Evolutionary conservation across 2,888 invertebrate species (phyloP).

Genomic region (Microplitis manilae): DNA sequence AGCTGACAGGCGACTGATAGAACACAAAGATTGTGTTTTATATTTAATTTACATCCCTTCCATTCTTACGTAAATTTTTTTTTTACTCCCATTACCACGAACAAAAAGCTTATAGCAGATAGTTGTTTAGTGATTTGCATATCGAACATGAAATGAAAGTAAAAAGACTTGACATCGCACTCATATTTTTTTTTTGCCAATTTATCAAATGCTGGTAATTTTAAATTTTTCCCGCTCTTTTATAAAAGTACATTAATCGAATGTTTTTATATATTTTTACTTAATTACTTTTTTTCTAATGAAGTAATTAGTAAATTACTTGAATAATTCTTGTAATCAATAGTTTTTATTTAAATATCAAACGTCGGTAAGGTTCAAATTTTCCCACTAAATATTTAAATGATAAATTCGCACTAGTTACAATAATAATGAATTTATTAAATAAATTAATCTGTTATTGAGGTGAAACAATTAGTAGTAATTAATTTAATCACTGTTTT

Average conservation of each 20-base stretch:
- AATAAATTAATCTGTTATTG: too few relatives aligned
- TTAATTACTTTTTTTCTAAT: too few relatives aligned
- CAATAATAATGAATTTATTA: too few relatives aligned
- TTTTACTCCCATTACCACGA: neutral
- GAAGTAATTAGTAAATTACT: too few relatives aligned
- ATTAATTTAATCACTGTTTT: too few relatives aligned
- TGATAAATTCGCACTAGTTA: neutral
- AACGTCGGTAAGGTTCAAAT: neutral
- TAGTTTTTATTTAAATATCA: too few relatives aligned
- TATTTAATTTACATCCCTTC: neutral
- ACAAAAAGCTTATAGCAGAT: neutral
- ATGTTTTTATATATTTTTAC: too few relatives aligned
- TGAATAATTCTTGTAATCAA: too few relatives aligned
- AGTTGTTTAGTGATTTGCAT: neutral
- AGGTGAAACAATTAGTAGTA: too few relatives aligned
- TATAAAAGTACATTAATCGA: too few relatives aligned
- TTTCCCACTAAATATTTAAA: neutral
- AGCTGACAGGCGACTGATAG: neutral
- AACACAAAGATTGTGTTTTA: neutral
- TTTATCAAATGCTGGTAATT: neutral
- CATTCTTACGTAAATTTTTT: neutral
- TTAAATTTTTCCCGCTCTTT: too few relatives aligned
- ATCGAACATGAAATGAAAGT: neutral
- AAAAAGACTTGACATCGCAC: neutral
- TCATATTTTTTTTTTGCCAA: neutral